Evolutionary conservation across 2,113 vertebrate species (phyloP).

Genomic region (Osmerus eperlanus): DNA sequence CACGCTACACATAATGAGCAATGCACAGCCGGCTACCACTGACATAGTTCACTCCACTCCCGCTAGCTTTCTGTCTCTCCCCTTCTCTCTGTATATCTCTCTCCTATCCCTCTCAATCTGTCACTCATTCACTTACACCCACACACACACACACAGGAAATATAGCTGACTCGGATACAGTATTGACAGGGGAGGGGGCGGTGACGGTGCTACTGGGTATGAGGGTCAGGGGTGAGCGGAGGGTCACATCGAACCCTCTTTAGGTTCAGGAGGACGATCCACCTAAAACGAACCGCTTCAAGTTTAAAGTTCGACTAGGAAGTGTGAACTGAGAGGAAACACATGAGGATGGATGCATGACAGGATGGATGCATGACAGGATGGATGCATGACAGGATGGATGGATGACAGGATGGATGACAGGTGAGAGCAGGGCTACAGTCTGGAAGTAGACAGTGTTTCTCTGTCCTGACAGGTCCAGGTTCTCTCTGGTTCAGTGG

Average conservation of each 20-base stretch:
- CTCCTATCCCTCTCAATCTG: not conserved
- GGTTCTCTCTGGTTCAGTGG: too few species aligned
- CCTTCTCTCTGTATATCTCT: not conserved
- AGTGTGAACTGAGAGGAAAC: too few species aligned
- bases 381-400: not conserved
- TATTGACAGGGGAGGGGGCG: not conserved
- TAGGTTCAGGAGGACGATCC: too few species aligned
- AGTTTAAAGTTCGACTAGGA: too few species aligned
- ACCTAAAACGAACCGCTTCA: too few species aligned
- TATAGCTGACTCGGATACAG: constrained; percentile 13
- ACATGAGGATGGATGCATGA: not conserved
- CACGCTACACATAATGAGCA: too few species aligned
- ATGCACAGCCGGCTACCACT: too few species aligned
- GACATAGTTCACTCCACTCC: not conserved
- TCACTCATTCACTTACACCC: not conserved
- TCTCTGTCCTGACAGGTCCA: too few species aligned
- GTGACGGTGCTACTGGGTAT: too few species aligned
- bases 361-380: too few species aligned
- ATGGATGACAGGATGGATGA: constrained; percentile 3
- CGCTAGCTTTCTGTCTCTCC: not conserved
- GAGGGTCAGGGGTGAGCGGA: too few species aligned
- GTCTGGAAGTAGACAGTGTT: not conserved
- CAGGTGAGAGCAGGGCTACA: constrained; percentile 3
- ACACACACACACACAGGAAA: not conserved
- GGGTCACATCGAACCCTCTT: too few species aligned